A percentile compares a stretch with the other conserved stretches of the same genome.
Evolutionary conservation across 1,140 invertebrate genomes (phyloP).

Genomic region (Tenebrio molitor): DNA sequence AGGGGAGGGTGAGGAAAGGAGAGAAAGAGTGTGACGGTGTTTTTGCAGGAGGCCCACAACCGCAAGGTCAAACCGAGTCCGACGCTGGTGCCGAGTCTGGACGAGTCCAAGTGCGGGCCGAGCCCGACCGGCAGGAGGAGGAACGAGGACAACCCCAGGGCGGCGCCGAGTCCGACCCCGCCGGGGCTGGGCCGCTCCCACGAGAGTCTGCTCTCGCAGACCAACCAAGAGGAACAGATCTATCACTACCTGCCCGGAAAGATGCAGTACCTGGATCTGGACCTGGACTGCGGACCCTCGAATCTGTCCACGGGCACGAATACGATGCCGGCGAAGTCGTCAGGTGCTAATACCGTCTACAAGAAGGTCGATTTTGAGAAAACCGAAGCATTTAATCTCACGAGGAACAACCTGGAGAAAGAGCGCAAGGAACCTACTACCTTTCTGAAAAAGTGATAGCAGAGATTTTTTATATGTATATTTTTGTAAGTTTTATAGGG

Average conservation of each 20-base stretch:
- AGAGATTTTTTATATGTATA: background rate
- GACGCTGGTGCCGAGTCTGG: background rate
- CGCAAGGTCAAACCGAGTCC: constrained; percentile 13
- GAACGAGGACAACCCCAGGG: constrained; percentile 62
- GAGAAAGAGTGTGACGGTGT: no score
- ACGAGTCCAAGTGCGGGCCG: background rate
- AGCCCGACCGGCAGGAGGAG: constrained; percentile 51
- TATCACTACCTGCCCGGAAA: constrained; percentile 56
- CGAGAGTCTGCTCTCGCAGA: constrained; percentile 54
- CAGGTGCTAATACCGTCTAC: constrained; percentile 78
- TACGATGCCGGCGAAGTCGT: constrained; percentile 58
- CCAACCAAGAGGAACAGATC: constrained; percentile 53
- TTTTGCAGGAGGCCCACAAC: constrained; percentile 55
- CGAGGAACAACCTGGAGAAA: constrained; percentile 82
- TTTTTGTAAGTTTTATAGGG: constrained; percentile 5
- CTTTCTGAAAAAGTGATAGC: constrained; percentile 58
- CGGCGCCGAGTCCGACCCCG: constrained; percentile 70
- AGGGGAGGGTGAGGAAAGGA: no score
- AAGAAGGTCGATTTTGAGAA: constrained; percentile 93
- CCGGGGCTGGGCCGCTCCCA: constrained; percentile 58
- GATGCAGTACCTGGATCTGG: constrained; percentile 83
- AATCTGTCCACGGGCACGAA: constrained; percentile 42
- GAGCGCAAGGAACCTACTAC: constrained; percentile 61
- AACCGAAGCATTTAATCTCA: constrained; percentile 91
- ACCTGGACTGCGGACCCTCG: constrained; percentile 69